Conservation (phyloP, 2,113 vertebrate genomes). For the Callipepla californica region DNA sequence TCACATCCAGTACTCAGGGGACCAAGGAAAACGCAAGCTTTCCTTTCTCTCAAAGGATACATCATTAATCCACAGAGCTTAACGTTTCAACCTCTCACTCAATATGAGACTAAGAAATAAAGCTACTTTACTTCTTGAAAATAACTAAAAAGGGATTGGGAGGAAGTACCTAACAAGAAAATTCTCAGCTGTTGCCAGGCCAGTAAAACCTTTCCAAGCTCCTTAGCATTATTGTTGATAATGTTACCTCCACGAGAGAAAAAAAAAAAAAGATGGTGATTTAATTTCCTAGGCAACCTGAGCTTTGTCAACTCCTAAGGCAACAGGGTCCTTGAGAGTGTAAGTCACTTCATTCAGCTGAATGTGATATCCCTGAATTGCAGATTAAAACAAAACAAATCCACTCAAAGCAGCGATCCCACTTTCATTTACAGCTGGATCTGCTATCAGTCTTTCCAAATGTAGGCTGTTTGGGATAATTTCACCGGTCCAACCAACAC, state of each 20-base stretch:
- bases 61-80: constrained; percentile 61
- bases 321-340: accelerated
- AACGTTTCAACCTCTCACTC: constrained; percentile 74
- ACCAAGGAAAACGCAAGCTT: constrained; percentile 23
- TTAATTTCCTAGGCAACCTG: constrained; percentile 56
- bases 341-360: background rate
- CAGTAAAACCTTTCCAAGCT: constrained; percentile 37
- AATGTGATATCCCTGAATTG: background rate
- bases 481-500: background rate
- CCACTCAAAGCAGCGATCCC: background rate
- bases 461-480: background rate
- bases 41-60: constrained; percentile 48
- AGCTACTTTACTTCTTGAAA: constrained; percentile 67
- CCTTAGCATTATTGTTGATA: constrained; percentile 24
- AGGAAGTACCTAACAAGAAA: constrained; percentile 51
- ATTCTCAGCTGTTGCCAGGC: constrained; percentile 44
- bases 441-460: background rate
- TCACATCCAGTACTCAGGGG: background rate
- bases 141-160: constrained; percentile 50
- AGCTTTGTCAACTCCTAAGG: background rate
- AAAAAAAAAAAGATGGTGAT: constrained; percentile 11
- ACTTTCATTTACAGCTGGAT: background rate
- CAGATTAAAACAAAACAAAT: constrained; percentile 11
- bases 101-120: constrained; percentile 65
- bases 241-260: constrained; percentile 7